Base-by-base conservation (phyloP, 2,888 invertebrate species). In the Chymomyza amoena region DNA sequence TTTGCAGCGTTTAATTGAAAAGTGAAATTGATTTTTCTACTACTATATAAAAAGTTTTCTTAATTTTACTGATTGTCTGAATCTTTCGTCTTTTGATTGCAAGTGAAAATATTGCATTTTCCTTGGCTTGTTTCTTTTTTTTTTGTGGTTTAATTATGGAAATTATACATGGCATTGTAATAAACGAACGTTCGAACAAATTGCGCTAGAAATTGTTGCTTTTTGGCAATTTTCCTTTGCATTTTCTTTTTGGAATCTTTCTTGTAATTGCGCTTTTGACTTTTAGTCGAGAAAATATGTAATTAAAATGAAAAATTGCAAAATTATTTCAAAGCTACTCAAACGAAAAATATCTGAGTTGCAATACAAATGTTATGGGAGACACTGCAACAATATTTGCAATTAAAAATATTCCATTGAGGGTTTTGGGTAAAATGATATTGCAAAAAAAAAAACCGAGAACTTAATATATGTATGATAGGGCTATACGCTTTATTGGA, bases 11-110 rank as follows among this genome's bases (percentile, higher is more conserved):
- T 81, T 78, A 82, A 82, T 82, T 84, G 80, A 84, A 82, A 82
- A 82, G 81, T 82, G 84, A 82, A 82, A 82, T 84, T 82, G 82
- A 84, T 80, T 82, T 84, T 76, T 68, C 73, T 45, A 32, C 54
- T 45, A 32, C 39, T 61, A 39, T 61, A 39, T 2, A 61, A 67
- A 62, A 67, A 16, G 54, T 45, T 61, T 61, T 63, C 60, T 66
- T 18, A 18, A 36, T 69, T 61, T 50, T 68, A 6, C 52, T 52
- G n/a, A 32, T 67, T 57, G 5, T 52, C 60, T 69, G 20, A 18
- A 15, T 64, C 45, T 18, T 20, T 64, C 10, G 1, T 64, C n/a
- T 57, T 15, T 16, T 15, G 65, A 67, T 69, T 69, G 69, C 64
- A 70, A 76, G 74, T 73, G 76, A 76, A 76, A 75, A 69, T 69